Conservation (phyloP, 2,797 vertebrate species). For the Enteromius anoplus region DNA sequence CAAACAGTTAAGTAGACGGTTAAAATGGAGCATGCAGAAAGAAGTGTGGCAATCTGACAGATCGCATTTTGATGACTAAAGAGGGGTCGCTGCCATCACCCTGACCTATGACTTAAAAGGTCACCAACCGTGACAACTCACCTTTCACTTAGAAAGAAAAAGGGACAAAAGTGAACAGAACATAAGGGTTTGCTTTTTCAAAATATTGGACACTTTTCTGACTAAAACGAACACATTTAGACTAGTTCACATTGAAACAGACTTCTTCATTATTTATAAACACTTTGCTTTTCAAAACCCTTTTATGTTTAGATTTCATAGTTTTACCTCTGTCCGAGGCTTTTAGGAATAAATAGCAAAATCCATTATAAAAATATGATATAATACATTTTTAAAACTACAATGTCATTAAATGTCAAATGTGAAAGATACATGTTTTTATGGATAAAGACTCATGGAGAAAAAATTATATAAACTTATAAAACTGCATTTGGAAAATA, state of each 20-base stretch:
- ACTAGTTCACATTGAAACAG: background rate
- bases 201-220: background rate
- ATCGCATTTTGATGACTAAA: conserved; percentile 56
- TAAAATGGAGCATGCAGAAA: conserved; percentile 9
- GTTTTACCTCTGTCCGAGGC: background rate
- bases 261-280: background rate
- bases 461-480: background rate
- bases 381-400: background rate
- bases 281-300: background rate
- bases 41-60: conserved; percentile 15
- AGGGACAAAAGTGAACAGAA: background rate
- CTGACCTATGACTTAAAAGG: conserved; percentile 64
- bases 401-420: background rate
- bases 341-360: background rate
- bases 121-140: conserved; percentile 45
- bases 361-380: background rate
- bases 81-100: conserved; percentile 52
- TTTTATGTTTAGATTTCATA: background rate
- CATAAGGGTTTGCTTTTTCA: conserved; percentile 8
- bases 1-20: conserved; percentile 31
- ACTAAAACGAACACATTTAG: background rate
- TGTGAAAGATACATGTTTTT: background rate
- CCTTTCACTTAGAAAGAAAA: conserved; percentile 44
- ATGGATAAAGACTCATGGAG: too few species aligned
- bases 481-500: background rate